These are phyloP conservation scores for Siphonodentalium dalli DNA, from an alignment of 2,888 invertebrate species.

Conservation along the genomic window DNA sequence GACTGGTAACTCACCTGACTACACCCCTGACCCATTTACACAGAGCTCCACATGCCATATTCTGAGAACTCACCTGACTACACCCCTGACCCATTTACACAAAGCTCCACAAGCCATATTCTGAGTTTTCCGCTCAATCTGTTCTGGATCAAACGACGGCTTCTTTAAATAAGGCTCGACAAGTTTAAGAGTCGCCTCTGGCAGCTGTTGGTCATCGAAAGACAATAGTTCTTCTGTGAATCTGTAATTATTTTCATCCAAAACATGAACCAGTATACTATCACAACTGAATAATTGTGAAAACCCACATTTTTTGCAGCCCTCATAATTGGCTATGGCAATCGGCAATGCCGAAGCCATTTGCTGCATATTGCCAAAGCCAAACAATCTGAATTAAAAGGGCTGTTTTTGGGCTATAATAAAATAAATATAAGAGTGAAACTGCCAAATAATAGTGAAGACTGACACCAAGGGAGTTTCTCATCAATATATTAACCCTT, in stretches of 20 bases:
- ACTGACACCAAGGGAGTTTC: too few species aligned
- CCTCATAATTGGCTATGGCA: too few species aligned
- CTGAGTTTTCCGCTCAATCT: constrained; percentile 52
- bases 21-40: constrained; percentile 64
- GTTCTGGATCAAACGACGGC: constrained; percentile 58
- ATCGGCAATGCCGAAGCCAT: too few species aligned
- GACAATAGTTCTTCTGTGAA: constrained; percentile 64
- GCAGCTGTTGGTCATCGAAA: constrained; percentile 62
- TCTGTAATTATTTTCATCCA: constrained; percentile 33
- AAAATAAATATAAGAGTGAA: too few species aligned
- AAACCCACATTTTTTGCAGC: too few species aligned
- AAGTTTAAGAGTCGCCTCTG: constrained; percentile 59
- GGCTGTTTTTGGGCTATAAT: too few species aligned
- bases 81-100: constrained; percentile 63
- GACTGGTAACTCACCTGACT: constrained; percentile 52
- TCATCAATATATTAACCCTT: too few species aligned
- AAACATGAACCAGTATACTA: not conserved
- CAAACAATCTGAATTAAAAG: too few species aligned
- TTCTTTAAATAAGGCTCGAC: constrained; percentile 64
- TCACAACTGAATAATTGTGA: too few species aligned
- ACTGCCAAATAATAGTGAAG: too few species aligned
- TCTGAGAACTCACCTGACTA: constrained; percentile 48
- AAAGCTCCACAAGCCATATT: constrained; percentile 62
- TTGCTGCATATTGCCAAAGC: too few species aligned
- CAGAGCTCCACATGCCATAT: constrained; percentile 62